phyloP scores from a whole-genome alignment of 92 coral and sea anemone genomes.

The Epizoanthus stellaris region DNA sequence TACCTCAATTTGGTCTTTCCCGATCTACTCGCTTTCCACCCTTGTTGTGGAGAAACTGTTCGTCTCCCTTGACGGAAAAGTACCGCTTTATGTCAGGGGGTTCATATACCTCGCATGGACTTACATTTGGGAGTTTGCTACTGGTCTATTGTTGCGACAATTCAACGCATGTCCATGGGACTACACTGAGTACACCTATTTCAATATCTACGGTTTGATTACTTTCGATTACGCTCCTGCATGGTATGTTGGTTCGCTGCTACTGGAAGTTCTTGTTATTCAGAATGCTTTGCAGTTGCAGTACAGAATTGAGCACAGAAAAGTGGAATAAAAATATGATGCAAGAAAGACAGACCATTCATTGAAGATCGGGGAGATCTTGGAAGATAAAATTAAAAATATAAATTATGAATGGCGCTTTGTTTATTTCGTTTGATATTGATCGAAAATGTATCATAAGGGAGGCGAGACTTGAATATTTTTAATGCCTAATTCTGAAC shows the following conservation, averaged over 20 bases:
- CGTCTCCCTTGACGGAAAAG: constrained; percentile 70
- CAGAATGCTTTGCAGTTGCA: constrained; percentile 90
- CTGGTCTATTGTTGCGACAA: constrained; percentile 85
- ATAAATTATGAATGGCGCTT: too few species aligned
- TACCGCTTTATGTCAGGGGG: constrained; percentile 81
- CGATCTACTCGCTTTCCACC: constrained; percentile 87
- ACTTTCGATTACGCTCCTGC: constrained; percentile 96
- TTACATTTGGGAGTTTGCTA: constrained; percentile 89
- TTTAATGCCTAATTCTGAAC: too few species aligned
- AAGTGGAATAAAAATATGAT: constrained; percentile 6
- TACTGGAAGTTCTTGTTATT: constrained; percentile 85
- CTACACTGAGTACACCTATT: constrained; percentile 86
- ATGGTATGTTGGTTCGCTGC: constrained; percentile 86
- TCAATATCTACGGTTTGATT: constrained; percentile 87
- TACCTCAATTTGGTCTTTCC: constrained; percentile 96
- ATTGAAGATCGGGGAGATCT: too few species aligned
- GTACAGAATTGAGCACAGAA: constrained; percentile 52
- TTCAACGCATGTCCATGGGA: constrained; percentile 99
- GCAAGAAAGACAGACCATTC: too few species aligned
- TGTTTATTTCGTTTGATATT: too few species aligned
- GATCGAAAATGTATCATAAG: too few species aligned
- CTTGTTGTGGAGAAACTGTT: constrained; percentile 84
- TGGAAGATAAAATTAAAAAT: too few species aligned
- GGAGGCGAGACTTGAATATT: too few species aligned
- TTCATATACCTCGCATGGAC: constrained; percentile 87